These are phyloP conservation scores for Cataglyphis hispanica DNA, from an alignment of 1,140 invertebrate species.

Conservation along the genomic window DNA sequence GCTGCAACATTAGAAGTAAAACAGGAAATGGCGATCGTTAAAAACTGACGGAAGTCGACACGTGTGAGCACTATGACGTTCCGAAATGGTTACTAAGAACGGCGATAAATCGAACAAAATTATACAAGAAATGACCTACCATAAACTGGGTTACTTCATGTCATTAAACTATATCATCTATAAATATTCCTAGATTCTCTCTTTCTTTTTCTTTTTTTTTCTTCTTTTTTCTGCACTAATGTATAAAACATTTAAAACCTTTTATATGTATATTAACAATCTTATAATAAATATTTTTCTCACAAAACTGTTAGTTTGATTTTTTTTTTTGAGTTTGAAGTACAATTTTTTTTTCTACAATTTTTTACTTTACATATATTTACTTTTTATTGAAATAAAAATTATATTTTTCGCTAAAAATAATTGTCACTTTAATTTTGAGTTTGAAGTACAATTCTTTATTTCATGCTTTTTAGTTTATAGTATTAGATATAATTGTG, in stretches of 20 bases:
- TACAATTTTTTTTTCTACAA: background rate
- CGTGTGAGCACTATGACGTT: background rate
- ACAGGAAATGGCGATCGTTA: constrained; percentile 47
- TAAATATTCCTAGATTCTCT: constrained; percentile 1
- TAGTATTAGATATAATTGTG: no score
- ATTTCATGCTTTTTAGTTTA: no score
- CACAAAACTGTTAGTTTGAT: background rate
- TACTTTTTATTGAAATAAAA: background rate
- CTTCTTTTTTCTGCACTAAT: background rate
- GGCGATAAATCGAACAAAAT: constrained; percentile 14
- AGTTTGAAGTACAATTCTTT: no score
- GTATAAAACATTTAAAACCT: background rate
- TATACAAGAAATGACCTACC: constrained; percentile 9
- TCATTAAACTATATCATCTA: constrained; percentile 11
- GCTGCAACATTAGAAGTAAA: background rate
- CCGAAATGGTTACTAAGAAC: constrained; percentile 40
- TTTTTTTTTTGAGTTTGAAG: background rate
- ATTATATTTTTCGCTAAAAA: background rate
- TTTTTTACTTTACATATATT: no score
- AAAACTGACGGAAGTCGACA: constrained; percentile 56
- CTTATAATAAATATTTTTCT: background rate
- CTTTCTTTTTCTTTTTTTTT: no score
- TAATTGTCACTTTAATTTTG: background rate
- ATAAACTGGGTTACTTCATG: constrained; percentile 28
- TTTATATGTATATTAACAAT: no score